Evolutionary conservation across 1,140 invertebrate genomes (phyloP).

Genomic region (Hypothenemus hampei): DNA sequence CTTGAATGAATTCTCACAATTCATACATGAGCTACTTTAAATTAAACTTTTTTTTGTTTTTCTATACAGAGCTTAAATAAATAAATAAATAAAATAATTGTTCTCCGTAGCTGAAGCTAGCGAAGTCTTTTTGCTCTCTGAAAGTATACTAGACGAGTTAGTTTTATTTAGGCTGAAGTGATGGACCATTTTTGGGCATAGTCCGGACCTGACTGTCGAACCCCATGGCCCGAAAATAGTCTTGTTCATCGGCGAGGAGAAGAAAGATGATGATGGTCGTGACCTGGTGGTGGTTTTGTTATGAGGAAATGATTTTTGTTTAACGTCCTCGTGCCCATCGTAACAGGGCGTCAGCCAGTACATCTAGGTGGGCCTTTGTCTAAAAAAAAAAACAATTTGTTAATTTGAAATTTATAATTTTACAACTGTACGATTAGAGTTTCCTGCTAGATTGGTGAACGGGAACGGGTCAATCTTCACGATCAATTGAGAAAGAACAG

Average conservation of each 20-base stretch:
- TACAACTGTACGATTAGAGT: no score
- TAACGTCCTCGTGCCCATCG: conserved; percentile 89
- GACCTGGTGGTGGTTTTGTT: no score
- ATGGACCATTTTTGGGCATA: conserved; percentile 30
- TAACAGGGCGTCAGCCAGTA: conserved; percentile 84
- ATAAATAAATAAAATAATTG: not conserved
- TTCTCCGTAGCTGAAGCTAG: conserved; percentile 36
- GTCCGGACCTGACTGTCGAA: conserved; percentile 42
- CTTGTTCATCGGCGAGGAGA: no score
- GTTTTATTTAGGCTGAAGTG: conserved; percentile 32
- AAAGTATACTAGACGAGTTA: conserved; percentile 38
- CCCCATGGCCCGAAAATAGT: conserved; percentile 30
- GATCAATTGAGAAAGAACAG: no score
- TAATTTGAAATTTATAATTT: no score
- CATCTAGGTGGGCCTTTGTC: conserved; percentile 92
- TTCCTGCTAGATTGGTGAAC: no score
- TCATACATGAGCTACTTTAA: conserved; percentile 2
- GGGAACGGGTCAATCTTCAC: no score
- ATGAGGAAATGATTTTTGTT: conserved; percentile 31
- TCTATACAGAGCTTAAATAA: no score
- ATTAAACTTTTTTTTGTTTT: no score
- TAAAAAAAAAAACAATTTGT: conserved; percentile 51
- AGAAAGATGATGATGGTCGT: no score
- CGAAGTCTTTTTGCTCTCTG: conserved; percentile 45
- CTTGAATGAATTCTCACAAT: not conserved